Evolutionary conservation across 2,888 invertebrate species (phyloP).

Genomic region (Drosophila mulleri): DNA sequence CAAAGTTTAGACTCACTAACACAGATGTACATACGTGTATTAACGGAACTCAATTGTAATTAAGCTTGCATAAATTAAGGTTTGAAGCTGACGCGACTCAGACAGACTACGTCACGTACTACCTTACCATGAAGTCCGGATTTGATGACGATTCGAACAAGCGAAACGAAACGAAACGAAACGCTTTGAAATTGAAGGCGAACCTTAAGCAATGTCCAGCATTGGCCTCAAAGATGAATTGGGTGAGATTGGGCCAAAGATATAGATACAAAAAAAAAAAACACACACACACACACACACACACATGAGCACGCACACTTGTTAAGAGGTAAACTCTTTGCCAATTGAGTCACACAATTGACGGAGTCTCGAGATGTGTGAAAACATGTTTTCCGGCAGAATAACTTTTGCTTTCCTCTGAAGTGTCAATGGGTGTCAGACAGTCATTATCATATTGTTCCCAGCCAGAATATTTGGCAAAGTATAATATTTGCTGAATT

Average conservation of each 20-base stretch:
- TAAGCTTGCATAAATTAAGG: conserved; percentile 72
- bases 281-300: not conserved
- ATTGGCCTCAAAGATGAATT: conserved; percentile 57
- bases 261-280: not conserved
- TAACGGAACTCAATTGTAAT: conserved; percentile 66
- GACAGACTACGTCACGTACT: conserved; percentile 51
- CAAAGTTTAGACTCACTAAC: conserved; percentile 45
- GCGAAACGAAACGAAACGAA: conserved; percentile 32
- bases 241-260: conserved; percentile 47
- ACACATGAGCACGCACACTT: not conserved
- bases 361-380: not conserved
- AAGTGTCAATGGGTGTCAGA: conserved; percentile 10
- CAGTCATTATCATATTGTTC: conserved; percentile 2
- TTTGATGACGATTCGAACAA: conserved; percentile 51
- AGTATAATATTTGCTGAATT: conserved; percentile 43
- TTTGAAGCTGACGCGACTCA: conserved; percentile 44
- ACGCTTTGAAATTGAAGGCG: conserved; percentile 62
- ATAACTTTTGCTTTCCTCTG: conserved; percentile 27
- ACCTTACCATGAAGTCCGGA: conserved; percentile 69
- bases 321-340: conserved; percentile 8
- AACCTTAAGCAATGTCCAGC: conserved; percentile 44
- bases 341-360: conserved; percentile 14
- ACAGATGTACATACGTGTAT: conserved; percentile 39
- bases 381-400: conserved; percentile 3
- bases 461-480: conserved; percentile 41